Evolutionary conservation across 2,113 vertebrate genomes (phyloP).

Genomic region (Theristicus caerulescens): DNA sequence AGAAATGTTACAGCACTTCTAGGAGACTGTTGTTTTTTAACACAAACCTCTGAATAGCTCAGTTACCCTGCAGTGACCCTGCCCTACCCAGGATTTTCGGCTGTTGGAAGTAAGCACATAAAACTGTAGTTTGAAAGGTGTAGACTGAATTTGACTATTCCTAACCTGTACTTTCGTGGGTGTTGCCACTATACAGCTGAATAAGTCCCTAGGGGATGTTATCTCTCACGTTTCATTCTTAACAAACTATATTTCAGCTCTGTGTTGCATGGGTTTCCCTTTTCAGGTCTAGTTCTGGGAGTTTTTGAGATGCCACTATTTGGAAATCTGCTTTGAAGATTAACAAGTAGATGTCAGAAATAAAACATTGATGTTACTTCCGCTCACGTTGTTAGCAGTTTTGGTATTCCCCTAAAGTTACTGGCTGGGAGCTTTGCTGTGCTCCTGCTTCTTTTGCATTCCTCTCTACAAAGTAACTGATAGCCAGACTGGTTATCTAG

Average conservation of each 20-base stretch:
- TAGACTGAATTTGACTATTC: background rate
- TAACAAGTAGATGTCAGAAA: background rate
- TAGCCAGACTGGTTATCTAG: background rate
- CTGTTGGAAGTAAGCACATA: background rate
- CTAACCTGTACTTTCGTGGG: background rate
- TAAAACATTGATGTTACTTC: background rate
- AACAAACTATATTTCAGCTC: background rate
- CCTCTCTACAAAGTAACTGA: background rate
- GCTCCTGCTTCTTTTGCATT: background rate
- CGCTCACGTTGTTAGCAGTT: rapidly evolving
- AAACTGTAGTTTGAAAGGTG: background rate
- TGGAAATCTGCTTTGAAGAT: background rate
- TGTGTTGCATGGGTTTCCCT: background rate
- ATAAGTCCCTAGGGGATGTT: background rate
- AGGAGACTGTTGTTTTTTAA: background rate
- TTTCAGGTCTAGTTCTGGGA: background rate
- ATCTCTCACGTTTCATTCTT: background rate
- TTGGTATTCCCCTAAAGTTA: background rate
- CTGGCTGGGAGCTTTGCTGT: background rate
- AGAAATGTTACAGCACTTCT: background rate
- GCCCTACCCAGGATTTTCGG: background rate
- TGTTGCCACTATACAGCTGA: background rate
- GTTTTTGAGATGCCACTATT: background rate
- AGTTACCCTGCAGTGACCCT: background rate
- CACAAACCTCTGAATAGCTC: background rate